Conservation (phyloP, 37 sponge, comb jelly and placozoan species). For the Ianthella basta region DNA sequence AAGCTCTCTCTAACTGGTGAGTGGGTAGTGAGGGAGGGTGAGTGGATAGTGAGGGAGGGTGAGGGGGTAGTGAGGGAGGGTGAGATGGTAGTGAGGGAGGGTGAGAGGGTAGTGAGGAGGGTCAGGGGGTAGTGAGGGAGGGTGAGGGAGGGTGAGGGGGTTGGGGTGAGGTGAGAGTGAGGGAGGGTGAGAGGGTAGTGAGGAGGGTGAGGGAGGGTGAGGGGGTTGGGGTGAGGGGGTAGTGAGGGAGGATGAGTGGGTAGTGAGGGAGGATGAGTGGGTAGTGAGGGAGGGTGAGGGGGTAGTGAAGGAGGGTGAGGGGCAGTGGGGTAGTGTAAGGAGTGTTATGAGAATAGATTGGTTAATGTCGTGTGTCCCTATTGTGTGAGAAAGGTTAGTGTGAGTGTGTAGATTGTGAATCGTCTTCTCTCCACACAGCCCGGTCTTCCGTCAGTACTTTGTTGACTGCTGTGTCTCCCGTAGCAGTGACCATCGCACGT, state of each 20-base stretch:
- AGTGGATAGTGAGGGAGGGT: neutral
- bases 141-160: neutral
- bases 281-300: constrained; percentile 5
- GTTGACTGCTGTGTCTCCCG: constrained; percentile 40
- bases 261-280: neutral
- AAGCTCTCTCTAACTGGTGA: constrained; percentile 91
- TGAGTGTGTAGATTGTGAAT: too few relatives aligned
- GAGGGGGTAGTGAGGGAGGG: constrained; percentile 10
- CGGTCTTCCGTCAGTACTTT: constrained; percentile 78
- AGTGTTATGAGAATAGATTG: neutral
- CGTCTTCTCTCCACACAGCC: constrained; percentile 39
- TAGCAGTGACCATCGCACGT: constrained; percentile 17
- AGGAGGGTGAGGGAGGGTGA: constrained; percentile 15
- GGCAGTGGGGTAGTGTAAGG: constrained; percentile 24
- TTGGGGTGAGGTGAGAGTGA: constrained; percentile 11
- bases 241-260: neutral
- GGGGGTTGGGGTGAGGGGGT: neutral
- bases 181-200: neutral
- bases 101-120: constrained; percentile 32
- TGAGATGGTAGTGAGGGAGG: neutral
- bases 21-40: neutral
- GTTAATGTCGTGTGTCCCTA: too few relatives aligned
- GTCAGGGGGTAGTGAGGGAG: neutral
- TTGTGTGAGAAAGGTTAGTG: too few relatives aligned
- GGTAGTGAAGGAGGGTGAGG: neutral